A percentile compares a stretch with the other conserved stretches of the same genome.
Conservation (phyloP, 2,797 vertebrate genomes). For the Cossypha caffra region DNA sequence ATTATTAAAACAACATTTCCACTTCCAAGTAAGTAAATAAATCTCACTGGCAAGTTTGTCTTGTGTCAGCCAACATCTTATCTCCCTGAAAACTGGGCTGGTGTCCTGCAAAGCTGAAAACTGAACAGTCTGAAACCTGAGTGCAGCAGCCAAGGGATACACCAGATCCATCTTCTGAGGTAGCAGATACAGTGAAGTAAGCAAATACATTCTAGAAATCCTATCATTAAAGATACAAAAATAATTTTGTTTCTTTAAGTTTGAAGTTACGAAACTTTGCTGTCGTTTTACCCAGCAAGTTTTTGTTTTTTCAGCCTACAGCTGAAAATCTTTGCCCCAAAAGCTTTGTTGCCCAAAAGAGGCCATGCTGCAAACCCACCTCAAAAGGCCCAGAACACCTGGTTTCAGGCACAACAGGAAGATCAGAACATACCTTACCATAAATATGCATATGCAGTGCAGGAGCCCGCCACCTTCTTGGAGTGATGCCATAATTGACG, state of each 20-base stretch:
- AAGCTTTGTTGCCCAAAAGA: neutral
- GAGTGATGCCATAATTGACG: slow-evolving; percentile 37
- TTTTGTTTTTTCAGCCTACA: neutral
- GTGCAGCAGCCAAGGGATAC: neutral
- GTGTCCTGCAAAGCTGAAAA: slow-evolving; percentile 31
- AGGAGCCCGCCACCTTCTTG: slow-evolving; percentile 6
- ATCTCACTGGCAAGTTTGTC: slow-evolving; percentile 33
- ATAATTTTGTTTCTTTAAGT: neutral
- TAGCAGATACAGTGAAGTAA: neutral
- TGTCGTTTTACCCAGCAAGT: neutral
- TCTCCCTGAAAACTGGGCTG: slow-evolving; percentile 1
- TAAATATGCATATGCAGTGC: slow-evolving; percentile 9
- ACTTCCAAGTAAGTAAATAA: slow-evolving; percentile 58
- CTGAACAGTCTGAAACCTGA: neutral
- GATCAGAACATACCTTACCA: neutral
- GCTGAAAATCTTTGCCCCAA: neutral
- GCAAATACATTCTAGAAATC: neutral
- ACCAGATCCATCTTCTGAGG: slow-evolving; percentile 21
- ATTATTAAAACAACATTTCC: slow-evolving; percentile 38
- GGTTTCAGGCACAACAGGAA: slow-evolving; percentile 21
- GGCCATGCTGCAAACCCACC: neutral
- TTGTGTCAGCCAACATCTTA: slow-evolving; percentile 39
- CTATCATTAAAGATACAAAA: neutral
- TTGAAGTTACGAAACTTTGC: neutral
- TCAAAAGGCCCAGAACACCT: slow-evolving; percentile 25